Base-by-base conservation (phyloP, 2,888 invertebrate species). In the Polyommatus icarus region DNA sequence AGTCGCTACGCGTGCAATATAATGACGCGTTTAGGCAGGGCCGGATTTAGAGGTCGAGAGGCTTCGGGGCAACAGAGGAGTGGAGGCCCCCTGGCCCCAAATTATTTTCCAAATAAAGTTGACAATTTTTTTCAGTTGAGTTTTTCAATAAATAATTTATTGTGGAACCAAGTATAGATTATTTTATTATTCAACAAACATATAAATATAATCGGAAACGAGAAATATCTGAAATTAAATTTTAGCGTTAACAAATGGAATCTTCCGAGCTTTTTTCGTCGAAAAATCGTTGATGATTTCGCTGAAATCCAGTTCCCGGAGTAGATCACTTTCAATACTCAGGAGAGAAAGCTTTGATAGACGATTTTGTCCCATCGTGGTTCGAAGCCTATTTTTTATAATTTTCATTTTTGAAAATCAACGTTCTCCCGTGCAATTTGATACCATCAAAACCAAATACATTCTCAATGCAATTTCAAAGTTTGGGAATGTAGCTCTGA, bases 221-320 rank as follows among this genome's bases (percentile, higher is more conserved):
- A 76, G 78, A 76, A 77, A 76, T 72, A 40, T 61, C 24, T 36
- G 59, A 71, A 77, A 76, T 79, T 79, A 77, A 77, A 77, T 71
- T 79, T 75, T 75, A 76, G 40, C 20, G 71, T 79, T 79, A 77
- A 76, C 77, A 73, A 79, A 76, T 18, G 77, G 76, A 77, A 77
- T 61, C 79, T 71, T 77, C 40, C 54, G 75, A 78, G 71, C 76
- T 78, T 78, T 76, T 76, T 79, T 72, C 72, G 78, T 24, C 76
- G 77, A 76, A 79, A 78, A 79, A 78, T 78, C 50, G 73, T 78
- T 78, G 76, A 79, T 79, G 76, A 78, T 79, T 78, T 79, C 78
- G 46, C 76, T 78, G 71, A 76, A 79, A 78, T 77, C 54, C 46
- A 79, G 76, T 77, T 79, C 77, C 59, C 76, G 75, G 57, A 78